Base-by-base conservation (phyloP, 1,140 invertebrate species). In the Nomia melanderi region DNA sequence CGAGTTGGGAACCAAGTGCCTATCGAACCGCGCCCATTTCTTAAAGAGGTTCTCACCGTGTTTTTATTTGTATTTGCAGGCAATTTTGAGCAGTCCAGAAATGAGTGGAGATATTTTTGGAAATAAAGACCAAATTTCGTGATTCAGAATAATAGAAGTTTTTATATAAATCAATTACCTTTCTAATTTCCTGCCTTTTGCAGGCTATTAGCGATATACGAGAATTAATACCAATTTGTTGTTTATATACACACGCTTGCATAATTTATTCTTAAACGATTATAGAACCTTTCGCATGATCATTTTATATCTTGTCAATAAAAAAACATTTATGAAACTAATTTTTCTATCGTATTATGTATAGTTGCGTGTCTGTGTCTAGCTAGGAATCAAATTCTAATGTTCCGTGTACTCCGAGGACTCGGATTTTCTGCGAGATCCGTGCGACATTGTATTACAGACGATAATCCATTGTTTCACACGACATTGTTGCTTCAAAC, bases 91-190 rank as follows among this genome's bases (percentile, higher is more conserved):
- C 87, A 73, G 90, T 87, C 88, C 88, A 88, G 87, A 88, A 86
- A 85, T 88, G 88, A 84, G 88, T n/a, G 87, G 87, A 89, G 88
- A 89, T 86, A 88, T 85, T 90, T 91, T 93, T 92, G 91, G 92
- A 93, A 93, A 93, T 93, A 93, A 93, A 93, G 89, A 93, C 87
- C 90, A 90, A 91, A 93, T 91, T 93, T 93, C 90, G 88, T 90
- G 86, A 91, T 91, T 90, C 83, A 90, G 88, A n/a, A n/a, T n/a
- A 78, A 85, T 84, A 84, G 79, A 85, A 85, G 70, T 50, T 88
- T 85, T 88, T 80, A n/a, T n/a, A 71, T 86, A 84, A 86, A 84
- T 87, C 80, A 81, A 84, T 86, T 82, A 86, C 84, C 84, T 87
- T 82, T 87, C 84, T 87, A 81, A 82, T 75, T 81, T 86, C 81